phyloP scores from a whole-genome alignment of 2,888 invertebrate species.

The Drosophila acutilabella region DNA sequence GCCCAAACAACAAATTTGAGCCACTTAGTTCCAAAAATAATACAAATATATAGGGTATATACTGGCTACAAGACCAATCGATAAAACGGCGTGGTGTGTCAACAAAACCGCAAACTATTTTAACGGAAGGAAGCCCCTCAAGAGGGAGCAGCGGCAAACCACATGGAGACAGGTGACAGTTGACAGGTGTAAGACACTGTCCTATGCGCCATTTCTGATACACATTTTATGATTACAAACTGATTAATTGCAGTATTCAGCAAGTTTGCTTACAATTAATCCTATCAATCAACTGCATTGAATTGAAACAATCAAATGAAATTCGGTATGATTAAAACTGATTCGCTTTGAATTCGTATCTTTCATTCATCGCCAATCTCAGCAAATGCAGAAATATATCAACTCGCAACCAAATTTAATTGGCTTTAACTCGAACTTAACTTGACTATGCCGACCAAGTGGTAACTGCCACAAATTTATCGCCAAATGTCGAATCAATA shows the following conservation, averaged over 20 bases:
- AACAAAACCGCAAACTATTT: slow-evolving; percentile 55
- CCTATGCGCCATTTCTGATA: not conserved
- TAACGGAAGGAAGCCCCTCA: slow-evolving; percentile 59
- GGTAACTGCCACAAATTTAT: slow-evolving; percentile 1
- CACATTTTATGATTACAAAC: not conserved
- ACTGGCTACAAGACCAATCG: slow-evolving; percentile 42
- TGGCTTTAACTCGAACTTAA: slow-evolving; percentile 6
- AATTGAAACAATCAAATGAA: slow-evolving; percentile 32
- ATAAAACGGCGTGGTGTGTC: slow-evolving; percentile 45
- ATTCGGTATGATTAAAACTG: slow-evolving; percentile 4
- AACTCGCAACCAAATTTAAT: not conserved
- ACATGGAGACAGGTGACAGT: slow-evolving; percentile 5
- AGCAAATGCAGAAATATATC: slow-evolving; percentile 4
- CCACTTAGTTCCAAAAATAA: slow-evolving; percentile 23
- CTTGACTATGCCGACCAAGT: slow-evolving; percentile 6
- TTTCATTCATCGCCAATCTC: not conserved
- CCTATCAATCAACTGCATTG: slow-evolving; percentile 13
- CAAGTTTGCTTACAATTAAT: slow-evolving; percentile 10
- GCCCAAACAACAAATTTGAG: slow-evolving; percentile 42
- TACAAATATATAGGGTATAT: slow-evolving; percentile 21
- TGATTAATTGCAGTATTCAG: slow-evolving; percentile 19
- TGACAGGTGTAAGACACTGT: slow-evolving; percentile 13
- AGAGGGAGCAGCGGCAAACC: slow-evolving; percentile 2
- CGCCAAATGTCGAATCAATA: not conserved
- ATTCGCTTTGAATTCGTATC: slow-evolving; percentile 9